Percentiles rank a stretch among this genome's conserved stretches.
These are phyloP conservation scores for Geophilus truncorum DNA, from an alignment of 2,888 invertebrate species.

Conservation along the genomic window DNA sequence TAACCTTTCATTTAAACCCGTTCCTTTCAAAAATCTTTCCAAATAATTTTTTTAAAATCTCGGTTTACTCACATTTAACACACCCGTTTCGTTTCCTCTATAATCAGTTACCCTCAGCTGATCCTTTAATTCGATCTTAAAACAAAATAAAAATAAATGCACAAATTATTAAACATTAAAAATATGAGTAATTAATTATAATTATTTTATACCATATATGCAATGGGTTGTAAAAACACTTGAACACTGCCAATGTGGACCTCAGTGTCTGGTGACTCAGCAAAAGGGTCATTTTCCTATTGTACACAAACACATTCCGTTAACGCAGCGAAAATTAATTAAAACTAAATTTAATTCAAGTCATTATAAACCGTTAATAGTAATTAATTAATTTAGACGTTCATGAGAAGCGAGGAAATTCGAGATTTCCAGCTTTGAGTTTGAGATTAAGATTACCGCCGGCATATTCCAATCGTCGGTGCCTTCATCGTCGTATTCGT, in stretches of 20 bases:
- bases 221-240: slow-evolving; percentile 54
- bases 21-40: not conserved
- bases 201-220: slow-evolving; percentile 47
- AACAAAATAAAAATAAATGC: not conserved
- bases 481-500: slow-evolving; percentile 51
- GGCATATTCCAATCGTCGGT: slow-evolving; percentile 51
- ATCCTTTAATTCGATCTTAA: slow-evolving; percentile 52
- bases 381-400: not conserved
- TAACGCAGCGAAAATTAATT: not conserved
- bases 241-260: slow-evolving; percentile 53
- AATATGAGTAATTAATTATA: not conserved
- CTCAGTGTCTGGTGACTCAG: slow-evolving; percentile 52
- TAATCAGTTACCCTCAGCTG: slow-evolving; percentile 53
- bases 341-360: not conserved
- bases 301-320: not conserved
- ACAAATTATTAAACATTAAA: not conserved
- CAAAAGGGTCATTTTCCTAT: slow-evolving; percentile 54
- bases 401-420: not conserved
- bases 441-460: slow-evolving; percentile 16
- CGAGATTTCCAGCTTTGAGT: not conserved
- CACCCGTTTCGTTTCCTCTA: slow-evolving; percentile 49
- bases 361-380: not conserved
- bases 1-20: not conserved
- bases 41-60: not conserved
- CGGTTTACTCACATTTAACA: slow-evolving; percentile 43